Conservation (phyloP, 2,113 vertebrate species). For the Zootoca vivipara region DNA sequence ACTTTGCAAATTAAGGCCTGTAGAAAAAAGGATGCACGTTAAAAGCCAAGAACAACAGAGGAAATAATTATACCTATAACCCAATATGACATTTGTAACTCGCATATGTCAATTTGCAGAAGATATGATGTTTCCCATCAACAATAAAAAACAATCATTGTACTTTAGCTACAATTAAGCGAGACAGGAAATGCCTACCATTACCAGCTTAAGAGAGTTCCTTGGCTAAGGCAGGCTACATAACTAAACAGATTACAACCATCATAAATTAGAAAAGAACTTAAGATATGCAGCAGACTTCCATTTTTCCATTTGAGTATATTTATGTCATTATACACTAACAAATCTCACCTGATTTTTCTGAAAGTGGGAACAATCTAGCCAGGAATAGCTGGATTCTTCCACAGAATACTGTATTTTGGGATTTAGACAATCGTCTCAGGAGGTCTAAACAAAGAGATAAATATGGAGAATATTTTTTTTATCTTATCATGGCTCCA, state of each 20-base stretch:
- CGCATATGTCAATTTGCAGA: not conserved
- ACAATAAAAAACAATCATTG: not conserved
- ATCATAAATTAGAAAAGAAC: not conserved
- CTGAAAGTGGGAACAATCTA: conserved; percentile 94
- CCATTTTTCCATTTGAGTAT: conserved; percentile 40
- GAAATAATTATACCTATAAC: not conserved
- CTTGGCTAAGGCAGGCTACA: not conserved
- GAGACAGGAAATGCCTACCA: not conserved
- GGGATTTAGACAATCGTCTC: conserved; percentile 95
- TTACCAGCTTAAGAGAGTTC: not conserved
- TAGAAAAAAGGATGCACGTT: conserved; percentile 37
- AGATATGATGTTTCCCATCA: not conserved
- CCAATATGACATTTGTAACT: not conserved
- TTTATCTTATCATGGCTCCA: not conserved
- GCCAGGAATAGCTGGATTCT: conserved; percentile 97
- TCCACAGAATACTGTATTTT: conserved; percentile 98
- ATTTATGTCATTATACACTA: conserved; percentile 2
- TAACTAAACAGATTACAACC: not conserved
- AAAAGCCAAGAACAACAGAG: not conserved
- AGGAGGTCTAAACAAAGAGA: conserved; percentile 84
- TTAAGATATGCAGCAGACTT: conserved; percentile 8
- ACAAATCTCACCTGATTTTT: conserved; percentile 90
- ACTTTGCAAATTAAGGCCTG: conserved; percentile 97
- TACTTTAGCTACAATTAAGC: not conserved
- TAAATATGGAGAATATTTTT: not conserved